Percentiles rank a stretch among this genome's conserved stretches.
These are phyloP conservation scores for Panagrolaimus sp. DNA, from an alignment of 1,140 invertebrate genomes.

Conservation along the genomic window DNA sequence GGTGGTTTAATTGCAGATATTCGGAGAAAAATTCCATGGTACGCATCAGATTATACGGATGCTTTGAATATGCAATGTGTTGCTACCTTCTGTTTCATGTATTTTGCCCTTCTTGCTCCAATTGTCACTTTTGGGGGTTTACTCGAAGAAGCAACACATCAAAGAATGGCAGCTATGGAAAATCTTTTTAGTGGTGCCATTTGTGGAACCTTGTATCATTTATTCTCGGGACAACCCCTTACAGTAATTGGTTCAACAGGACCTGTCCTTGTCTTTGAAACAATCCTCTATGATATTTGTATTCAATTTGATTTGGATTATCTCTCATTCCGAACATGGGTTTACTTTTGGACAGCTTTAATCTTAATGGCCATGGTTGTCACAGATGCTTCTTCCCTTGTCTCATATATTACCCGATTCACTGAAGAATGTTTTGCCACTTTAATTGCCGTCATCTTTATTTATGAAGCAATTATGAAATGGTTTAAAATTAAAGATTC, in stretches of 20 bases:
- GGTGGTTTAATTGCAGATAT: constrained; percentile 86
- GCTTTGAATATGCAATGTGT: constrained; percentile 85
- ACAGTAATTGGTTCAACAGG: constrained; percentile 96
- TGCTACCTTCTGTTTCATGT: constrained; percentile 89
- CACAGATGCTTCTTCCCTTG: constrained; percentile 88
- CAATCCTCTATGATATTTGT: constrained; percentile 91
- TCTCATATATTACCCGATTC: constrained; percentile 98
- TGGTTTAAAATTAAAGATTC: constrained; percentile 56
- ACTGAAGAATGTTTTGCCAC: constrained; percentile 99
- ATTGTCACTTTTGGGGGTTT: constrained; percentile 95
- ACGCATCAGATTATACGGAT: constrained; percentile 69
- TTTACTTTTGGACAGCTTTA: constrained; percentile 83
- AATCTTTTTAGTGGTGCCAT: constrained; percentile 89
- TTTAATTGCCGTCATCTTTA: constrained; percentile 95
- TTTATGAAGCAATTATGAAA: constrained; percentile 79
- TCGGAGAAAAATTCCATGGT: constrained; percentile 81
- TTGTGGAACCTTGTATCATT: constrained; percentile 86
- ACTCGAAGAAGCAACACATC: constrained; percentile 84
- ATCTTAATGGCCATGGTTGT: constrained; percentile 84
- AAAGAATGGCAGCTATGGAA: constrained; percentile 96
- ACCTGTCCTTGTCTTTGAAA: constrained; percentile 95
- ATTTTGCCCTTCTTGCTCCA: constrained; percentile 93
- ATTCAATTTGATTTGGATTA: constrained; percentile 67
- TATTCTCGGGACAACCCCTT: constrained; percentile 94
- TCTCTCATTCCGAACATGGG: constrained; percentile 86